phyloP scores from a whole-genome alignment of 2,888 invertebrate genomes.

The Galeopsomyia nigrocyanea region DNA sequence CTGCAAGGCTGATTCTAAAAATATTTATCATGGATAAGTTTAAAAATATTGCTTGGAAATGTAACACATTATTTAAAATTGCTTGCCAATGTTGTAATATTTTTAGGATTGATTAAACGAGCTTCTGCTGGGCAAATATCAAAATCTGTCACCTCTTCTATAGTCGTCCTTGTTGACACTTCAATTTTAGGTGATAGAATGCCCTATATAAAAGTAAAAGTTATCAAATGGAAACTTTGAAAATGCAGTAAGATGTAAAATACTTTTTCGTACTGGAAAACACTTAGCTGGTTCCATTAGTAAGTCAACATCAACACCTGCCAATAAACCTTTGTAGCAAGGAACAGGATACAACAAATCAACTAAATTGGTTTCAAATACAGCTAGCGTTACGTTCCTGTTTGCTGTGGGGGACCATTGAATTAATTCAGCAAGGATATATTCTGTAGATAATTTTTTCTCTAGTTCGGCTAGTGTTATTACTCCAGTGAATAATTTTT shows the following conservation, averaged over 20 bases:
- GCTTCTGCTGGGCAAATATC: constrained; percentile 49
- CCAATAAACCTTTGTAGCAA: constrained; percentile 70
- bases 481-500: constrained; percentile 71
- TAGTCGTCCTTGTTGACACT: constrained; percentile 76
- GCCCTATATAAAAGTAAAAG: constrained; percentile 70
- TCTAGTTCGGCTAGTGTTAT: constrained; percentile 69
- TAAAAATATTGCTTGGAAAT: constrained; percentile 39
- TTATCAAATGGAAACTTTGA: constrained; percentile 14
- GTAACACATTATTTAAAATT: constrained; percentile 2
- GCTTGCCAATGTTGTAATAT: constrained; percentile 64
- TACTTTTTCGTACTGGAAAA: constrained; percentile 74
- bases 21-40: constrained; percentile 52
- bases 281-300: constrained; percentile 77
- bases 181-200: constrained; percentile 81
- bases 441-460: constrained; percentile 72
- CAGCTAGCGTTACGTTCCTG: constrained; percentile 73
- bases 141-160: constrained; percentile 73
- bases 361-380: constrained; percentile 75
- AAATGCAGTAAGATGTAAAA: constrained; percentile 3
- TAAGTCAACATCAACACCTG: constrained; percentile 76
- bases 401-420: constrained; percentile 71
- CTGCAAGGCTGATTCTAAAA: constrained; percentile 55
- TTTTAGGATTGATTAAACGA: constrained; percentile 67
- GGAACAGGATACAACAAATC: constrained; percentile 77
- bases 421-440: constrained; percentile 75